Evolutionary conservation across 92 coral and sea anemone genomes (phyloP), one percentile per base, ranked within the genome.

Genomic region (Porites lobata): DNA sequence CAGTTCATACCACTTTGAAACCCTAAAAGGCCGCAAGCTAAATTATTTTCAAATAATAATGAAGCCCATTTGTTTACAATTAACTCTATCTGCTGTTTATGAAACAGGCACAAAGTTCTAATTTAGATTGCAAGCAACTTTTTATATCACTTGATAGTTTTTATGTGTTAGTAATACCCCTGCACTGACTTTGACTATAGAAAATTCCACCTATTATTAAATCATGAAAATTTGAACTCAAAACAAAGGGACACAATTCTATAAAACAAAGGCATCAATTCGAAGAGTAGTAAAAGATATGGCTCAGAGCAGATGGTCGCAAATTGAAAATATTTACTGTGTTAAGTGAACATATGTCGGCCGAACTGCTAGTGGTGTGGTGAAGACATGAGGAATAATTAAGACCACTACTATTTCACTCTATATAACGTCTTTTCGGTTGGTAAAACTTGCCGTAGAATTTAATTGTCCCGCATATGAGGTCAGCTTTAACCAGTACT

Each of bases 71-170:
- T 89, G 90, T 84, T 92, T 85, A 74, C 71, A 92, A 92, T 92
- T 92, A 89, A 73, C 83, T 70, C 61, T 83, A 88, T 91, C 91
- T 81, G 18, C 75, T 91, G 94, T 91, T 91, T 91, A 87, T 91
- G 86, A 74, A 84, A 73, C 50, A 50, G 11, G 72, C 63, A 64
- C 74, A 64, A 73, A 84, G 71, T 84, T 84, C 68, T 73, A 62
- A 56, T 82, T 82, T 82, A 69, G 74, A 74, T 76, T 32, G 73
- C n/a, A 9, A 21, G 84, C 73, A 61, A 76, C 20, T 18, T 63
- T 71, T 73, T 71, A 73, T 84, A 82, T 82, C 69, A 22, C 26
- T 63, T 22, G 52, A 73, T 50, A 80, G 19, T 53, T 12, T 54
- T 57, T 78, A 78, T 61, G 26, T 26, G 56, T 12, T 54, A 63